phyloP scores from a whole-genome alignment of 2,797 vertebrate genomes.

The Tenualosa ilisha region DNA sequence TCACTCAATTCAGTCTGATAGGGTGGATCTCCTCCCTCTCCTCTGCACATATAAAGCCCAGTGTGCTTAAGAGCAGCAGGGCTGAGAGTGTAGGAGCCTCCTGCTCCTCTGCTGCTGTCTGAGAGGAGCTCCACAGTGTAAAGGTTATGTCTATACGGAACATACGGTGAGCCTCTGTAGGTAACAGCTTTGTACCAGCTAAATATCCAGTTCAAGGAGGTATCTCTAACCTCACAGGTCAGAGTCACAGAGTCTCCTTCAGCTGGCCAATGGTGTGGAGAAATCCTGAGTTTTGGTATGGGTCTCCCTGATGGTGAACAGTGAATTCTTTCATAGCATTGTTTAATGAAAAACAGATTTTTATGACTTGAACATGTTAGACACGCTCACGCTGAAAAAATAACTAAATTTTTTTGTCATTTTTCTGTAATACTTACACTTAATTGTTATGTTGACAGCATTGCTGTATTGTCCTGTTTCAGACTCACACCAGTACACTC shows the following conservation, averaged over 20 bases:
- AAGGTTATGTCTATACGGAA: not conserved
- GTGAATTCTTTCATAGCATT: too few species aligned
- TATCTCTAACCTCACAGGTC: constrained; percentile 25
- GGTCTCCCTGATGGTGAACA: not conserved
- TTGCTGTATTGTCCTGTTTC: constrained; percentile 47
- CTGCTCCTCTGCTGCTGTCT: constrained; percentile 12
- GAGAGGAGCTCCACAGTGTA: constrained; percentile 2
- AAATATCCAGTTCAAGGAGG: constrained; percentile 22
- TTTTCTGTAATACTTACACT: not conserved
- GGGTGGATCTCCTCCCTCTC: constrained; percentile 15
- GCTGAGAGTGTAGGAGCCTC: not conserved
- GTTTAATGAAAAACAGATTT: too few species aligned
- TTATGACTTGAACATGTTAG: too few species aligned
- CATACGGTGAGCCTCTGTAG: not conserved
- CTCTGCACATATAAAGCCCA: constrained; percentile 22
- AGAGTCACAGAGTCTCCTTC: constrained; percentile 27
- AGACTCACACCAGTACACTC: constrained; percentile 60
- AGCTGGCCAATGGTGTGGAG: not conserved
- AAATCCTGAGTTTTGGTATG: not conserved
- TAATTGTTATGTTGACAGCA: constrained; percentile 47
- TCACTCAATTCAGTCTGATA: constrained; percentile 1
- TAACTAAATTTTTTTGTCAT: too few species aligned
- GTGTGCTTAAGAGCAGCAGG: not conserved
- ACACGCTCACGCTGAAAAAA: too few species aligned
- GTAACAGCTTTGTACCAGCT: constrained; percentile 32